Conservation (phyloP, 2,797 vertebrate species). For the Oreonectes daqikongensis region DNA sequence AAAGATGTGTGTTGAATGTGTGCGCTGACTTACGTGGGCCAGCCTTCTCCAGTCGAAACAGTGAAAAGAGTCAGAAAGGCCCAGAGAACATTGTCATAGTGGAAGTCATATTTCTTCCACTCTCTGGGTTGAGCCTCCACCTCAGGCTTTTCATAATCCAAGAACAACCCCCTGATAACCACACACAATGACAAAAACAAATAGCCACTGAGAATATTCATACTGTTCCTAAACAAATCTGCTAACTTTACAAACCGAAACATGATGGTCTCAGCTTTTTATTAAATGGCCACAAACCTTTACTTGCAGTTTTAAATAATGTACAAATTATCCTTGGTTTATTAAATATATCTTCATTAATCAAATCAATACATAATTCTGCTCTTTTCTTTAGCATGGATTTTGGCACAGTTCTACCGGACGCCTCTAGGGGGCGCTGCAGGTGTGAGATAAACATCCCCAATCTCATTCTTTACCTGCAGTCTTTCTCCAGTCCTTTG, state of each 20-base stretch:
- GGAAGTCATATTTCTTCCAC: conserved; percentile 97
- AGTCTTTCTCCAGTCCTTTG: conserved; percentile 93
- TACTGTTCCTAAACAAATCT: no score
- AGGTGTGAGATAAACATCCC: background rate
- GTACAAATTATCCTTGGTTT: background rate
- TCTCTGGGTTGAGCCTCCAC: conserved; percentile 88
- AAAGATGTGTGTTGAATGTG: background rate
- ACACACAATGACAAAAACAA: background rate
- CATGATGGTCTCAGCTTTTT: no score
- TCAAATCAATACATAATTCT: background rate
- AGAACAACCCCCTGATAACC: conserved; percentile 87
- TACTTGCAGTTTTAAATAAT: background rate
- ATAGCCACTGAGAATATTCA: background rate
- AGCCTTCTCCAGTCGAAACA: conserved; percentile 95
- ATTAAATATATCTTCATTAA: background rate
- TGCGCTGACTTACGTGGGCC: conserved; percentile 88
- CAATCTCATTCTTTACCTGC: conserved; percentile 78
- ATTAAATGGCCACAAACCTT: background rate
- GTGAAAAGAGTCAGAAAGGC: conserved; percentile 95
- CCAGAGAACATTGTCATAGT: conserved; percentile 97
- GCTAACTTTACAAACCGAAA: background rate
- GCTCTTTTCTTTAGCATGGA: background rate
- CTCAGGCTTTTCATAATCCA: conserved; percentile 90
- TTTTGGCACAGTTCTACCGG: no score
- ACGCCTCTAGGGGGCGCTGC: conserved; percentile 29